These are phyloP conservation scores for Luperina testacea DNA, from an alignment of 2,888 invertebrate genomes.

Conservation along the genomic window DNA sequence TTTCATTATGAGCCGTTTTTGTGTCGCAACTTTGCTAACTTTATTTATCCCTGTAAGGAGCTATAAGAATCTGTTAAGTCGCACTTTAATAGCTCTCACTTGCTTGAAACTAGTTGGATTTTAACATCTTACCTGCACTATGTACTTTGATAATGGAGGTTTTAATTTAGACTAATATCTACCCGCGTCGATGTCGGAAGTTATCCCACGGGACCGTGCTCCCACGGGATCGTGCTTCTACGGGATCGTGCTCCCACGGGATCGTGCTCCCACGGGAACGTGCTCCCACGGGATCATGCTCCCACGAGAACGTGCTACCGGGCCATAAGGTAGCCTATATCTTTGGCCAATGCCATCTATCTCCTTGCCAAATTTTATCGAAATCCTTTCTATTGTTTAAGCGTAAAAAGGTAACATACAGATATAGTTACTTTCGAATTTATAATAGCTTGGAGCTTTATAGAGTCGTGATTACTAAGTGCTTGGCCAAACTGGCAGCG, in stretches of 20 bases:
- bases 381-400: neutral
- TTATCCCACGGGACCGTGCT: neutral
- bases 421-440: neutral
- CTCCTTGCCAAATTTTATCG: neutral
- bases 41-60: conserved; percentile 43
- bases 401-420: neutral
- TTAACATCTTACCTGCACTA: neutral
- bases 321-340: neutral
- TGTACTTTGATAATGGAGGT: conserved; percentile 15
- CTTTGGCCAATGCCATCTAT: neutral
- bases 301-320: neutral
- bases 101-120: conserved; percentile 15
- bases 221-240: too few species aligned
- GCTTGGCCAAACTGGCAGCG: too few species aligned
- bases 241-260: too few species aligned
- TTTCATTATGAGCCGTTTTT: conserved; percentile 57
- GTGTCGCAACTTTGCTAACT: conserved; percentile 48
- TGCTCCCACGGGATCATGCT: too few species aligned
- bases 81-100: conserved; percentile 24
- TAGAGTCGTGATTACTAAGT: neutral
- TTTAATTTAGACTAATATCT: neutral
- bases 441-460: neutral
- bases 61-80: conserved; percentile 36
- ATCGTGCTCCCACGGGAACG: neutral
- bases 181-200: too few species aligned